Percentiles rank a stretch among this genome's conserved stretches.
These are phyloP conservation scores for Mystacornis crossleyi DNA, from an alignment of 2,113 vertebrate species.

Conservation along the genomic window DNA sequence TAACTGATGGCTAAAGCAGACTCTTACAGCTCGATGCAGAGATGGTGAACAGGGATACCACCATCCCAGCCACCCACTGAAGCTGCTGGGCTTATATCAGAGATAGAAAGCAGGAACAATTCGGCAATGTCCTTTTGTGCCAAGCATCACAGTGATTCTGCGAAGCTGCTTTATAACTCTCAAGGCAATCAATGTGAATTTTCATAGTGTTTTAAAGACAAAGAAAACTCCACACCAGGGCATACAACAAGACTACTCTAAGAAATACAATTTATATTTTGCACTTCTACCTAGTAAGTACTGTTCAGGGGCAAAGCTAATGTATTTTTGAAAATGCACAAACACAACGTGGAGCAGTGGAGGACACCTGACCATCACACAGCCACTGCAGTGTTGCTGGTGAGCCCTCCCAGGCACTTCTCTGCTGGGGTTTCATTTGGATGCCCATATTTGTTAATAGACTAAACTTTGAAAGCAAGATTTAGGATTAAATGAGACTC, in stretches of 20 bases:
- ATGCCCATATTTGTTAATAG: background rate
- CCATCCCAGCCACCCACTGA: background rate
- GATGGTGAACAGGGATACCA: background rate
- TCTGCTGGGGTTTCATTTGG: background rate
- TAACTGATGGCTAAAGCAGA: background rate
- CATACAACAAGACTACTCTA: background rate
- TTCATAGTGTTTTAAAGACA: background rate
- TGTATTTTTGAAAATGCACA: background rate
- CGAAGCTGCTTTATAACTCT: background rate
- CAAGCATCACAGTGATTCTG: background rate
- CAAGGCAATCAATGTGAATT: background rate
- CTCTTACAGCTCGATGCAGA: background rate
- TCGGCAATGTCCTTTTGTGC: rapidly evolving
- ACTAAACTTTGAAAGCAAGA: background rate
- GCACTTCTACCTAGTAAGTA: background rate
- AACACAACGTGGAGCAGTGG: background rate
- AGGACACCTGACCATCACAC: background rate
- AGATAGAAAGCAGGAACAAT: background rate
- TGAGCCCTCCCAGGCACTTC: background rate
- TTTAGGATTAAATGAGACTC: background rate
- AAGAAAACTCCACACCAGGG: background rate
- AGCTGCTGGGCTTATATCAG: background rate
- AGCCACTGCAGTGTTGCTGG: background rate
- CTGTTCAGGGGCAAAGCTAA: background rate
- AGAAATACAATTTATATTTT: background rate